Conservation (phyloP, 2,797 vertebrate species). For the Ctenosaura bakeri region DNA sequence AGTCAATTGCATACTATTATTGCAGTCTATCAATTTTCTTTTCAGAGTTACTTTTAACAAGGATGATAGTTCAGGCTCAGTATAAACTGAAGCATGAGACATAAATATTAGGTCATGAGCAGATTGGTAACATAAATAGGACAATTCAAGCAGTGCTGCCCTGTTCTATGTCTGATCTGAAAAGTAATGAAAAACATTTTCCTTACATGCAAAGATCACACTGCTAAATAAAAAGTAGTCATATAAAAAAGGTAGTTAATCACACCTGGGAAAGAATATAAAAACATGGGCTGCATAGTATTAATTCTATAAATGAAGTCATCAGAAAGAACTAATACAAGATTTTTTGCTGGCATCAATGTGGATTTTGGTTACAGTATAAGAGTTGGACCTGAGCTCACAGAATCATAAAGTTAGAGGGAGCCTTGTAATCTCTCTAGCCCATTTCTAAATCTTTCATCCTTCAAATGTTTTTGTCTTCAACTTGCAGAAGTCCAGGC, state of each 20-base stretch:
- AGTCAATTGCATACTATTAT: conserved; percentile 7
- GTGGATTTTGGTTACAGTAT: neutral
- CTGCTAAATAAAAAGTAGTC: conserved; percentile 29
- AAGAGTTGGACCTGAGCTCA: neutral
- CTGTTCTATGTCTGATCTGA: conserved; percentile 41
- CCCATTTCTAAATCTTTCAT: neutral
- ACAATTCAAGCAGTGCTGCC: conserved; percentile 10
- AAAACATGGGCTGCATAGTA: neutral
- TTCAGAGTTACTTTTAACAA: conserved; percentile 28
- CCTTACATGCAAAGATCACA: conserved; percentile 34
- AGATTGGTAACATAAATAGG: conserved; percentile 27
- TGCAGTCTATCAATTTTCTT: neutral
- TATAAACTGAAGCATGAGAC: conserved; percentile 23
- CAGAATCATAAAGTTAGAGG: neutral
- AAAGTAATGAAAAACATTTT: conserved; percentile 33
- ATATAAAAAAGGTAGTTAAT: conserved; percentile 35
- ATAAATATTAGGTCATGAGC: conserved; percentile 42
- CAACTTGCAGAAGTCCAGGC: neutral
- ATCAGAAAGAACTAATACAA: neutral
- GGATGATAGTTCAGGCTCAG: conserved; percentile 29
- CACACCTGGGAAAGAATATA: neutral
- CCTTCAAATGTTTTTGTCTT: neutral
- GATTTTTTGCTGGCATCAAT: neutral
- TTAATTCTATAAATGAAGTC: conserved; percentile 34
- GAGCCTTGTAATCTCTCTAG: neutral